A percentile compares a stretch with the other conserved stretches of the same genome.
phyloP scores from a whole-genome alignment of 2,113 vertebrate genomes.

The Chaetorhynchus papuensis region DNA sequence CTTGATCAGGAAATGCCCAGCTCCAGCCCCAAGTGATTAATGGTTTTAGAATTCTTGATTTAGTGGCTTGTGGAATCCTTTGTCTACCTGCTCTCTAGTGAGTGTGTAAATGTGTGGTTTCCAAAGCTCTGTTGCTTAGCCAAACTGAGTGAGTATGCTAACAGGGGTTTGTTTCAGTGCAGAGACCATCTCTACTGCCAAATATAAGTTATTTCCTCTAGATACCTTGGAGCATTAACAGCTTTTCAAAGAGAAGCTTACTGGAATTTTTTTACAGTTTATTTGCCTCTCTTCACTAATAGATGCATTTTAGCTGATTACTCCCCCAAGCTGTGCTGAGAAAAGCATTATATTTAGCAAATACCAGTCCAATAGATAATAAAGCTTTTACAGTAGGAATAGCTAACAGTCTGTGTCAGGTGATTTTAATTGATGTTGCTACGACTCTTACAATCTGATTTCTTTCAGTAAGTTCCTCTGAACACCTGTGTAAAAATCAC shows the following conservation, averaged over 20 bases:
- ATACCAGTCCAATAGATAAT: not conserved
- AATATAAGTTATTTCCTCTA: not conserved
- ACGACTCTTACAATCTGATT: not conserved
- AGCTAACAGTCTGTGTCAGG: not conserved
- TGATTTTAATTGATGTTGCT: not conserved
- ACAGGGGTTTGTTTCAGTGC: not conserved
- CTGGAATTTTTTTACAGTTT: not conserved
- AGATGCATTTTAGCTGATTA: not conserved
- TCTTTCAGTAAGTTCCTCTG: not conserved
- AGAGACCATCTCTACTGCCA: not conserved
- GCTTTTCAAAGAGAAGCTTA: not conserved
- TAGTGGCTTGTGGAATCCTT: not conserved
- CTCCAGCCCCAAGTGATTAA: not conserved
- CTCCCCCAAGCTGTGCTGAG: not conserved
- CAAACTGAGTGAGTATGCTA: not conserved
- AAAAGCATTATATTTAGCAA: not conserved
- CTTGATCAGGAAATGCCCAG: not conserved
- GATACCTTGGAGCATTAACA: not conserved
- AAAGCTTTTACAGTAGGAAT: not conserved
- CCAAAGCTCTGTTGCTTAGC: not conserved
- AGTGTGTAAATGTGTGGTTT: not conserved
- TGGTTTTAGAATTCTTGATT: not conserved
- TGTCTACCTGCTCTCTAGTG: not conserved
- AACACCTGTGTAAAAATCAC: not conserved
- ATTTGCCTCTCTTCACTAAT: not conserved